These are phyloP conservation scores for Cavia aperea DNA, from an alignment of 2,113 vertebrate species.

Conservation along the genomic window DNA sequence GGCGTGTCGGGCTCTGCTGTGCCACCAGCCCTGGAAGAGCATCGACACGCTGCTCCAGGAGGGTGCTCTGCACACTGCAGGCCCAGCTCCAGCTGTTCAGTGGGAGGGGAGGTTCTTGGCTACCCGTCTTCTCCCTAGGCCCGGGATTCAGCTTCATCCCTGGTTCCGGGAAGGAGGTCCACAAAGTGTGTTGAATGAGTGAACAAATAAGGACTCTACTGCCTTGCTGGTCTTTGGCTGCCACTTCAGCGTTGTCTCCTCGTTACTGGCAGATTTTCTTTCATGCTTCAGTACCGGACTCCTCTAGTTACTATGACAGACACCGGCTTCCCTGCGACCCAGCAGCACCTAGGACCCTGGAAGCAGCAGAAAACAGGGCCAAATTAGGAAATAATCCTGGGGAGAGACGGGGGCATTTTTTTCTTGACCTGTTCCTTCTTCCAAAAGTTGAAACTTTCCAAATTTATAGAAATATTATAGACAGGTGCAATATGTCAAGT, in stretches of 20 bases:
- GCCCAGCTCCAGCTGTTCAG: neutral
- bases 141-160: neutral
- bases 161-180: neutral
- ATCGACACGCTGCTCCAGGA: neutral
- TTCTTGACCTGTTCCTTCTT: neutral
- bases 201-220: neutral
- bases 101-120: neutral
- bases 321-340: neutral
- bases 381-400: neutral
- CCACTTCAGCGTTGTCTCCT: neutral
- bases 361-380: neutral
- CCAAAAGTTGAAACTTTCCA: slow-evolving; percentile 18
- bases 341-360: neutral
- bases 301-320: neutral
- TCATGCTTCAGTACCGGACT: slow-evolving; percentile 7
- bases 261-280: neutral
- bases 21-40: neutral
- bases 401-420: neutral
- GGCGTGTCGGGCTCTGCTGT: neutral
- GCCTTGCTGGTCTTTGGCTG: neutral
- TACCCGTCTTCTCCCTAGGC: neutral
- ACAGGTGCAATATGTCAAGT: neutral
- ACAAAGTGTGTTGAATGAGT: neutral
- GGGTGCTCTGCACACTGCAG: neutral
- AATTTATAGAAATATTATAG: neutral